These are phyloP conservation scores for Ianthella basta DNA, from an alignment of 37 sponge, comb jelly and placozoan species.

Conservation along the genomic window DNA sequence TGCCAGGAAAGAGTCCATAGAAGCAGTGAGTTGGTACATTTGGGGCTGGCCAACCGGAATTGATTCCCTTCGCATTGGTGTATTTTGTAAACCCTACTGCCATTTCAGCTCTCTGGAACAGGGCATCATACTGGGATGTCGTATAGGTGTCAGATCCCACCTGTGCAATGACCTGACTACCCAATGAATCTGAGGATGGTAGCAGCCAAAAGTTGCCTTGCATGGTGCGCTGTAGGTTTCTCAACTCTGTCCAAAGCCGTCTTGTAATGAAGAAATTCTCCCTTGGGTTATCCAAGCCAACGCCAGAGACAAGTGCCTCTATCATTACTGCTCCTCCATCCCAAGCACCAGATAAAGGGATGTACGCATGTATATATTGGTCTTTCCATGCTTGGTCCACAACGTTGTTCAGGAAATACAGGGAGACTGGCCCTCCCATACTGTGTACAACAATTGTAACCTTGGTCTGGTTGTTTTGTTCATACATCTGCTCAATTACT, in stretches of 20 bases:
- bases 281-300: neutral
- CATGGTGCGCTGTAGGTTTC: constrained; percentile 4
- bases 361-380: constrained; percentile 48
- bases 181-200: constrained; percentile 11
- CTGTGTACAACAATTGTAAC: constrained; percentile 63
- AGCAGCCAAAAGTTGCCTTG: constrained; percentile 31
- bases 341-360: constrained; percentile 61
- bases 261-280: neutral
- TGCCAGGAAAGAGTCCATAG: constrained; percentile 39
- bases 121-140: constrained; percentile 52
- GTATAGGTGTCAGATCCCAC: constrained; percentile 66
- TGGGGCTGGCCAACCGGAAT: constrained; percentile 41
- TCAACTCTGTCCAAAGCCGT: neutral
- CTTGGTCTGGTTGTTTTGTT: neutral
- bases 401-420: constrained; percentile 51
- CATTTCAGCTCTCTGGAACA: constrained; percentile 38
- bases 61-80: constrained; percentile 34
- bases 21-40: constrained; percentile 73
- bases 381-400: constrained; percentile 63
- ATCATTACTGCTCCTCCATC: constrained; percentile 24
- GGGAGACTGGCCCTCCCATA: constrained; percentile 50
- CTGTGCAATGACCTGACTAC: neutral
- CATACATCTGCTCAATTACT: constrained; percentile 42
- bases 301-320: constrained; percentile 8
- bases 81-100: constrained; percentile 46